A percentile compares a stretch with the other conserved stretches of the same genome.
Conservation (phyloP, 2,888 invertebrate genomes). For the Notodonta dromedarius region DNA sequence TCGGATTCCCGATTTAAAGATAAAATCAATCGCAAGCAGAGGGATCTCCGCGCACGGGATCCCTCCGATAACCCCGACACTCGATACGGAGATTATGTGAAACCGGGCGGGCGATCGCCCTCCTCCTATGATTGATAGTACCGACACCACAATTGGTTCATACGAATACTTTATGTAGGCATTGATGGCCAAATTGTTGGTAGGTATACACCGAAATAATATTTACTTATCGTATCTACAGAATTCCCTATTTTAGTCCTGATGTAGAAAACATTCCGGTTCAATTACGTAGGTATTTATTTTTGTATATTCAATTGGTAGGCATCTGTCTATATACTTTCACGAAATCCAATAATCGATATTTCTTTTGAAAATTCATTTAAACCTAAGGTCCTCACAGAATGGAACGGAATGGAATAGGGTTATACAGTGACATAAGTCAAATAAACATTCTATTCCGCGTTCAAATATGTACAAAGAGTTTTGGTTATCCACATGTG, state of each 20-base stretch:
- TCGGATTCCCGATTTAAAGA: not conserved
- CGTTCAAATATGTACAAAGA: conserved; percentile 54
- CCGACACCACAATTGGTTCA: conserved; percentile 23
- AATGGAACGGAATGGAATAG: too few relatives aligned
- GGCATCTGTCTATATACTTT: too few relatives aligned
- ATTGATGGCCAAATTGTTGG: not conserved
- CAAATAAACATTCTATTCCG: conserved; percentile 33
- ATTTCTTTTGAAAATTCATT: too few relatives aligned
- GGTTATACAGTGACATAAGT: conserved; percentile 6
- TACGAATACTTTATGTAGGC: not conserved
- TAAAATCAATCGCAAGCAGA: not conserved
- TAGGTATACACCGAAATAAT: not conserved
- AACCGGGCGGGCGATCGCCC: conserved; percentile 24
- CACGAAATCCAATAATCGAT: too few relatives aligned
- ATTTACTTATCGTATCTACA: not conserved
- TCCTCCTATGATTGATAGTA: conserved; percentile 38
- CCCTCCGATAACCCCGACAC: conserved; percentile 36
- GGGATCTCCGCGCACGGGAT: not conserved
- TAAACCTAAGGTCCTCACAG: too few relatives aligned
- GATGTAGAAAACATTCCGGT: too few relatives aligned
- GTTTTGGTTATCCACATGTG: conserved; percentile 49
- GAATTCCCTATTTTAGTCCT: too few relatives aligned
- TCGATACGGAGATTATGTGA: conserved; percentile 37
- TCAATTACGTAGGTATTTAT: too few relatives aligned
- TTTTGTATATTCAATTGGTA: too few relatives aligned